Evolutionary conservation across 2,888 invertebrate genomes (phyloP).

Genomic region (Drosophila sordidula): DNA sequence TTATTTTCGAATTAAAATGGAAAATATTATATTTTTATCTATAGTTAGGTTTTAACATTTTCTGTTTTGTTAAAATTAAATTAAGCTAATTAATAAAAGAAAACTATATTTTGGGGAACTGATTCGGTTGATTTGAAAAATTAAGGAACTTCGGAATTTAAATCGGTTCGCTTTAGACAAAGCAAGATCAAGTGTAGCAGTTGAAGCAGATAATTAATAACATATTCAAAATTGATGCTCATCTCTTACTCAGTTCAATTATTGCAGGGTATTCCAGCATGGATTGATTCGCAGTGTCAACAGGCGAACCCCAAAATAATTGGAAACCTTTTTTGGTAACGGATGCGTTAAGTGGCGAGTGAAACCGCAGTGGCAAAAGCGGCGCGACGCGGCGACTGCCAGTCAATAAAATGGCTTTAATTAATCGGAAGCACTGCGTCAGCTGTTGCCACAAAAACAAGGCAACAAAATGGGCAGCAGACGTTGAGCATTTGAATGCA

Average conservation of each 20-base stretch:
- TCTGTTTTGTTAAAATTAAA: too few relatives aligned
- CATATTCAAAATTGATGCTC: too few relatives aligned
- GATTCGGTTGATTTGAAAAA: too few relatives aligned
- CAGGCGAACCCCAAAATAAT: conserved; percentile 12
- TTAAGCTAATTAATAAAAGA: too few relatives aligned
- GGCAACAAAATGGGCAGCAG: conserved; percentile 32
- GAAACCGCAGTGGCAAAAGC: conserved; percentile 5
- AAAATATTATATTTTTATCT: too few relatives aligned
- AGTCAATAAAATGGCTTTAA: conserved; percentile 77
- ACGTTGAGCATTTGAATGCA: conserved; percentile 59
- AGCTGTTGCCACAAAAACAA: conserved; percentile 57
- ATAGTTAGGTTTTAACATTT: too few relatives aligned
- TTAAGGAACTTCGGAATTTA: too few relatives aligned
- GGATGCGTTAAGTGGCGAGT: background rate
- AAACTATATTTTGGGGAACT: too few relatives aligned
- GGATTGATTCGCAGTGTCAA: background rate
- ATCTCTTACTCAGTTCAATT: background rate
- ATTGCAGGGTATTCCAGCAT: background rate
- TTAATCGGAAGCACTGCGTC: conserved; percentile 68
- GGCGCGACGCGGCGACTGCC: background rate
- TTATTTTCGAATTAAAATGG: too few relatives aligned
- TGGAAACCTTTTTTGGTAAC: conserved; percentile 10
- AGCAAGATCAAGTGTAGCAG: too few relatives aligned
- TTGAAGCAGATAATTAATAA: too few relatives aligned
- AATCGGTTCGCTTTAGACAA: too few relatives aligned